Evolutionary conservation across 2,113 vertebrate genomes (phyloP), one percentile per base, ranked within the genome.

Genomic region (Natator depressus): DNA sequence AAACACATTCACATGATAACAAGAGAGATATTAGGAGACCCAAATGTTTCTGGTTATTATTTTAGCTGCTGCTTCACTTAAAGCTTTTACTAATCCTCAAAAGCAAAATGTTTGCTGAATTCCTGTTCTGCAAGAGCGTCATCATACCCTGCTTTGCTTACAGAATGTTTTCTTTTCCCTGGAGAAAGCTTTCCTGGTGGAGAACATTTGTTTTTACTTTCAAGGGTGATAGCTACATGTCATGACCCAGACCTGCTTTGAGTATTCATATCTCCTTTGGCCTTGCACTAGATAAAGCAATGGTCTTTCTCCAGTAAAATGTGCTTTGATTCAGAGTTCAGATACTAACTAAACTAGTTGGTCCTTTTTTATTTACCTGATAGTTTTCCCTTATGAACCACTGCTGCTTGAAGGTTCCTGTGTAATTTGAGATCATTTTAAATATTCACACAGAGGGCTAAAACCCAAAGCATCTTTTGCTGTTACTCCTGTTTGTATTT

Each of bases 1-100:
- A 20, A 38, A 35, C 19, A 8, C 0, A 1, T 47, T 82, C 1
- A 1, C 31, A 72, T 2, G 0, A 1, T 31, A 83, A 88, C 4
- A 22, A 35, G 82, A 47, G n/a, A 87, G 5, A 9, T 47, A 38
- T 62, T 76, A n/a, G 3, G 31, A 53, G 17, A 27, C 78, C 31
- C 25, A 27, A 19, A 92, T 55, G 10, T 57, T 82, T 47, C 65
- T 62, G n/a, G 14, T 88, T 87, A 72, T 87, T 89, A 35, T 85
- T 95, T 95, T 91, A 95, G 53, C 81, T 96, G 84, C n/a, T 76
- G 82, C 42, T n/a, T n/a, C 49, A 24, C 25, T 87, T 78, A 79
- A 55, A 82, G 42, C 80, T 65, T 82, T 81, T 53, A 25, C 27
- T 88, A 2, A 85, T 88, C 53, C 96, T 86, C 83, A 72, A 69